Percentiles rank a stretch among this genome's conserved stretches.
These are phyloP conservation scores for Choloepus didactylus DNA, from an alignment of 2,797 vertebrate genomes.

Conservation along the genomic window DNA sequence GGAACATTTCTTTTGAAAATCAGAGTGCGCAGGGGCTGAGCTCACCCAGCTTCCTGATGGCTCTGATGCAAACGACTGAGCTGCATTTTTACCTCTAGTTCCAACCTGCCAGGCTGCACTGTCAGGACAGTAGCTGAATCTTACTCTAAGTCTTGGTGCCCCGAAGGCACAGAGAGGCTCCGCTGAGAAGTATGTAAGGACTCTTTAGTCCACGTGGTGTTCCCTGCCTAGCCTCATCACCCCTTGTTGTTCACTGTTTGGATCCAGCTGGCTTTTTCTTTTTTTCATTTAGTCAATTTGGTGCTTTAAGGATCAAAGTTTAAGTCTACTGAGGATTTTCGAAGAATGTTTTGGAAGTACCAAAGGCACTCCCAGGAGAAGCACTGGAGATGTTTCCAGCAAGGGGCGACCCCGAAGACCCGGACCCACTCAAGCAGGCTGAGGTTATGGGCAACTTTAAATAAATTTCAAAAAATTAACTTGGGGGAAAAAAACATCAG, in stretches of 20 bases:
- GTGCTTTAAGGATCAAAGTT: not conserved
- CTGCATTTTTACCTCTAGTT: too few species aligned
- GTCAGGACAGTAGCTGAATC: not conserved
- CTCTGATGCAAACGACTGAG: not conserved
- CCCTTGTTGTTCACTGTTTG: not conserved
- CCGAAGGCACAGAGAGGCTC: not conserved
- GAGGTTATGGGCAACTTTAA: not conserved
- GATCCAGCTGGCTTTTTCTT: not conserved
- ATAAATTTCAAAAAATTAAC: not conserved
- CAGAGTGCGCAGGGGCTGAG: not conserved
- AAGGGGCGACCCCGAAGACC: not conserved
- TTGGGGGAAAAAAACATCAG: not conserved
- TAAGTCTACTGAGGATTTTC: not conserved
- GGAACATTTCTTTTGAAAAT: not conserved
- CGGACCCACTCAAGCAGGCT: fast-evolving
- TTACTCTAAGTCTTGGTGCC: not conserved
- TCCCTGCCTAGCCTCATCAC: not conserved
- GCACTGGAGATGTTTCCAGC: not conserved
- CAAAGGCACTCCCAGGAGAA: not conserved
- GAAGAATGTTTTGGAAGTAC: not conserved
- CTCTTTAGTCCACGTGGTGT: not conserved
- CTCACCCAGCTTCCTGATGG: not conserved
- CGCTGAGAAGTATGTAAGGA: not conserved
- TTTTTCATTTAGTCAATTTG: not conserved
- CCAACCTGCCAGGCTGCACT: not conserved